A percentile compares a stretch with the other conserved stretches of the same genome.
These are phyloP conservation scores for Hemitrygon akajei DNA, from an alignment of 2,797 vertebrate genomes.

Conservation along the genomic window DNA sequence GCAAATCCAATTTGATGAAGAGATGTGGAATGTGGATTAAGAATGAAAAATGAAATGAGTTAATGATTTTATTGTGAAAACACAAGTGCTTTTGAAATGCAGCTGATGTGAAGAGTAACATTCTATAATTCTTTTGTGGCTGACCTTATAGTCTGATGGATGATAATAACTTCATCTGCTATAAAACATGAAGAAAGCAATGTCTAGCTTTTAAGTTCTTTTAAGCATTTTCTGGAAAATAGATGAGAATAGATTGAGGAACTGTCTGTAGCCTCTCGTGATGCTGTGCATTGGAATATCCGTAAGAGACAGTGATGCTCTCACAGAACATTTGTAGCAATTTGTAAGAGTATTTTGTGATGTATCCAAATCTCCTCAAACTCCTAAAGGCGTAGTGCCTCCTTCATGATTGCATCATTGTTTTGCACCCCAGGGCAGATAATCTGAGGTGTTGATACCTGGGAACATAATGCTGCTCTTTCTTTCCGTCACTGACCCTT, in stretches of 20 bases:
- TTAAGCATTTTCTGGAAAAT: slow-evolving; percentile 8
- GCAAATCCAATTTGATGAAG: background rate
- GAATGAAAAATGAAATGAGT: slow-evolving; percentile 11
- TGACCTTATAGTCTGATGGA: slow-evolving; percentile 14
- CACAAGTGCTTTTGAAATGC: slow-evolving; percentile 15
- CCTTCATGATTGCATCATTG: too few relatives aligned
- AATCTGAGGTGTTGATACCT: too few relatives aligned
- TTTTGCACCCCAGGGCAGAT: too few relatives aligned
- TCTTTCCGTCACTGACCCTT: too few relatives aligned
- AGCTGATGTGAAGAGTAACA: slow-evolving; percentile 2
- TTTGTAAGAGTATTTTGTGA: too few relatives aligned
- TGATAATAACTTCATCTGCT: background rate
- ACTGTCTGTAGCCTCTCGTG: too few relatives aligned
- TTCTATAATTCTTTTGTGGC: slow-evolving; percentile 10
- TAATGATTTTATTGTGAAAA: slow-evolving; percentile 24
- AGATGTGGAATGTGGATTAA: slow-evolving; percentile 25
- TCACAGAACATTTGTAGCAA: too few relatives aligned
- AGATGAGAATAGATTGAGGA: slow-evolving; percentile 28
- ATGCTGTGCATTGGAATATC: too few relatives aligned
- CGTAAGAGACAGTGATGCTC: too few relatives aligned
- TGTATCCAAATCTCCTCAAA: too few relatives aligned
- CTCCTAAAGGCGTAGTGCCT: too few relatives aligned
- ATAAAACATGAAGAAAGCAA: slow-evolving; percentile 13
- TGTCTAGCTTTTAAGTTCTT: background rate
- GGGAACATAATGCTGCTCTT: too few relatives aligned